Evolutionary conservation across 2,113 vertebrate genomes (phyloP).

Genomic region (Dicrurus megarhynchus): DNA sequence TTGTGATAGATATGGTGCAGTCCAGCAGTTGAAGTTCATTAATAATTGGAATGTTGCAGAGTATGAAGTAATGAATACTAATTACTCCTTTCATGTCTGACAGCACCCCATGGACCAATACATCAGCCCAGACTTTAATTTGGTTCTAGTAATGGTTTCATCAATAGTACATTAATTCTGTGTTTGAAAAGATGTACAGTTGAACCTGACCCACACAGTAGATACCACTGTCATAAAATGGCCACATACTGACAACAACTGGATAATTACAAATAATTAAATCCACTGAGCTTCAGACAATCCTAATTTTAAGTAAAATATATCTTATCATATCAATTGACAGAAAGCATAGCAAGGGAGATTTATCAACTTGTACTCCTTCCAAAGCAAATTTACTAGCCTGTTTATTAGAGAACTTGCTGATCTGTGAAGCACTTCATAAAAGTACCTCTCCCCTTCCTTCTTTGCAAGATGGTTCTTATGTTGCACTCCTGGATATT

Average conservation of each 20-base stretch:
- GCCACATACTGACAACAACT: constrained; percentile 83
- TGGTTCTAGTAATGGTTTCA: constrained; percentile 99
- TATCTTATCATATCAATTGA: constrained; percentile 81
- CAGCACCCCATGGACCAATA: constrained; percentile 93
- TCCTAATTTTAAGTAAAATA: constrained; percentile 94
- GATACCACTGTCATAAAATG: constrained; percentile 85
- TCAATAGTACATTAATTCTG: constrained; percentile 99
- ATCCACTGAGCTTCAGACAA: constrained; percentile 87
- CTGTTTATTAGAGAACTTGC: constrained; percentile 54
- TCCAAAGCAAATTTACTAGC: constrained; percentile 75
- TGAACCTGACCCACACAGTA: constrained; percentile 87
- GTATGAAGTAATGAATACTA: constrained; percentile 99
- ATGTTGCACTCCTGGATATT: background rate
- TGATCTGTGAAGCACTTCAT: constrained; percentile 66
- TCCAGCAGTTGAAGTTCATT: constrained; percentile 97
- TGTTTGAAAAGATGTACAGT: constrained; percentile 98
- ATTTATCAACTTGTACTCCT: constrained; percentile 74
- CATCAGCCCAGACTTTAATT: constrained; percentile 99
- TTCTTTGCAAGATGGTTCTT: constrained; percentile 9
- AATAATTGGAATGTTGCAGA: constrained; percentile 99
- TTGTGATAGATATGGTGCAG: constrained; percentile 91
- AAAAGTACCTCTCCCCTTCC: background rate
- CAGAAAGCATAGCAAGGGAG: constrained; percentile 70
- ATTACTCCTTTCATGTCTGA: constrained; percentile 99
- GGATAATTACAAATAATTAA: constrained; percentile 98